phyloP scores from a whole-genome alignment of 2,113 vertebrate genomes.

The Pterocles orientalis region DNA sequence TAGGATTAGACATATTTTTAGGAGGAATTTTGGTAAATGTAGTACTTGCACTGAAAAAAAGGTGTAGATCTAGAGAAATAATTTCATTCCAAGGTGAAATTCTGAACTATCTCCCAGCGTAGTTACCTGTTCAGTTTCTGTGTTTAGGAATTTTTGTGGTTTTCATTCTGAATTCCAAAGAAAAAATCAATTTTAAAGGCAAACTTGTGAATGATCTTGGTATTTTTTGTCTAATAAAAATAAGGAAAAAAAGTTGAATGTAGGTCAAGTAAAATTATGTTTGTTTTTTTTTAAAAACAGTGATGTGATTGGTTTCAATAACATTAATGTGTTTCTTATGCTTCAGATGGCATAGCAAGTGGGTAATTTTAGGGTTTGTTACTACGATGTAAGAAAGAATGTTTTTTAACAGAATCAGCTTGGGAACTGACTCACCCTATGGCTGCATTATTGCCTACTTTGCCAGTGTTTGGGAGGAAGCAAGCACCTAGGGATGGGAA shows the following conservation, averaged over 20 bases:
- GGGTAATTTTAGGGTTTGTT: background rate
- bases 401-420: background rate
- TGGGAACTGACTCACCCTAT: background rate
- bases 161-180: background rate
- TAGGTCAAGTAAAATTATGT: background rate
- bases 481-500: background rate
- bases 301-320: background rate
- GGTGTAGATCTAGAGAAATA: background rate
- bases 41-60: background rate
- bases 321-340: background rate
- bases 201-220: background rate
- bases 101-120: background rate
- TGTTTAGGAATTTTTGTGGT: background rate
- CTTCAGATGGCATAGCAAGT: background rate
- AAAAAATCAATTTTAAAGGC: background rate
- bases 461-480: background rate
- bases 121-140: background rate
- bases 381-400: background rate
- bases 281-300: accelerated
- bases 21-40: background rate
- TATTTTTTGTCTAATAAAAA: background rate
- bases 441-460: background rate
- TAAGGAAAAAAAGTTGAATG: background rate
- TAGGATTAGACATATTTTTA: background rate
- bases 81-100: background rate